Evolutionary conservation across 2,888 invertebrate species (phyloP), one percentile per base, ranked within the genome.

Genomic region (Drosophila differens): DNA sequence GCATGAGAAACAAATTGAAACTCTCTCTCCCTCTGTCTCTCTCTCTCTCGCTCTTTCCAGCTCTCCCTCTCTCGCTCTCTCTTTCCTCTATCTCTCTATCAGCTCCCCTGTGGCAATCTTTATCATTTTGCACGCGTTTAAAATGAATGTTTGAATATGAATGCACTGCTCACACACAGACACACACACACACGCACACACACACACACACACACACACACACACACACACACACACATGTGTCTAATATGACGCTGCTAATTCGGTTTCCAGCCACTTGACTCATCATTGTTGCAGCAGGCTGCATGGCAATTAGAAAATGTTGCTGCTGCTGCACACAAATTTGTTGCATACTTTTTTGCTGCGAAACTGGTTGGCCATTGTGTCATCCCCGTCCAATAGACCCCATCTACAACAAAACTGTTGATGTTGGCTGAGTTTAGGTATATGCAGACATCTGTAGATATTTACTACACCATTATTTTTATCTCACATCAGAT

Each of bases 101-200:
- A 16, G 25, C 16, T 53, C 28, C n/a, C 37, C n/a, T n/a, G 60
- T 19, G 57, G 60, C 61, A 63, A 58, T 67, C 80, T 33, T 75
- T 83, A 83, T 83, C 68, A 68, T 75, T 70, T 70, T 82, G 59
- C 80, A 54, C 39, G 63, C 70, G 49, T 25, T 65, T 82, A 70
- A 35, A 35, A 35, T 35, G 14, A 35, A 35, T 35, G 14, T 14
- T 35, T 35, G 80, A 85, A 67, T 80, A 81, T 85, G 83, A 83
- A 81, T 81, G 83, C 60, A 61, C 51, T 81, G 70, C 64, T 52
- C 52, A 25, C 71, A 41, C 51, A 41, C 35, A 30, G 33, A 49
- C 28, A 22, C 30, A 22, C 16, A 16, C 30, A n/a, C 9, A 35
- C 28, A 19, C 19, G 19, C 58, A 32, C 9, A n/a, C 16, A 3